phyloP scores from a whole-genome alignment of 2,888 invertebrate species.

The Rhagophthalmus giganteus region DNA sequence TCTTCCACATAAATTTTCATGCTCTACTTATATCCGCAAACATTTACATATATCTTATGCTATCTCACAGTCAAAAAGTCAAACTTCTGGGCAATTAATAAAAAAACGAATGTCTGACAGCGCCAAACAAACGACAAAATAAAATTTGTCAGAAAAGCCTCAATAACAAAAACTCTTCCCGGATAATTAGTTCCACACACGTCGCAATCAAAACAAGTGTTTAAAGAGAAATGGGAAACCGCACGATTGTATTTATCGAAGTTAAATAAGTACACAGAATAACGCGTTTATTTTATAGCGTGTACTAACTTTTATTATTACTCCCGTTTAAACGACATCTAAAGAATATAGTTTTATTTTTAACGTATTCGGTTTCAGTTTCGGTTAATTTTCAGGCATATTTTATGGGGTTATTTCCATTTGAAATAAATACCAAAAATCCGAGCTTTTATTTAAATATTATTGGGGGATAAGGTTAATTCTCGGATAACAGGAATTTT shows the following conservation, averaged over 20 bases:
- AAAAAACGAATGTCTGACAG: conserved; percentile 41
- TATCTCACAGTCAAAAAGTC: conserved; percentile 16
- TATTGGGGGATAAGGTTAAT: no score
- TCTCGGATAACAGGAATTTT: no score
- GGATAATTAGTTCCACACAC: conserved; percentile 47
- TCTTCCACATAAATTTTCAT: conserved; percentile 9
- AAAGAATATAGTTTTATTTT: no score
- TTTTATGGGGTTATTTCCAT: no score
- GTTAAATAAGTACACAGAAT: neutral
- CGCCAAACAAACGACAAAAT: conserved; percentile 46
- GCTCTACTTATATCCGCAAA: conserved; percentile 3
- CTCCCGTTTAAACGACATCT: no score
- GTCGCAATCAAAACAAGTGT: conserved; percentile 43
- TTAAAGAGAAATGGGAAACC: no score
- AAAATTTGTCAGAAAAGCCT: conserved; percentile 46
- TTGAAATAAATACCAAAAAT: no score
- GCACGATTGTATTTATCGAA: neutral
- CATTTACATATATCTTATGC: conserved; percentile 18
- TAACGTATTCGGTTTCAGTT: no score
- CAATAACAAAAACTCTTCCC: conserved; percentile 44
- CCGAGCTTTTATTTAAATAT: no score
- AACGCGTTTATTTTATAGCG: no score
- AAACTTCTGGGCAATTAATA: conserved; percentile 18
- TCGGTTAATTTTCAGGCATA: no score
- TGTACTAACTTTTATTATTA: no score